Evolutionary conservation across 2,797 vertebrate species (phyloP).

Genomic region (Semotilus atromaculatus): DNA sequence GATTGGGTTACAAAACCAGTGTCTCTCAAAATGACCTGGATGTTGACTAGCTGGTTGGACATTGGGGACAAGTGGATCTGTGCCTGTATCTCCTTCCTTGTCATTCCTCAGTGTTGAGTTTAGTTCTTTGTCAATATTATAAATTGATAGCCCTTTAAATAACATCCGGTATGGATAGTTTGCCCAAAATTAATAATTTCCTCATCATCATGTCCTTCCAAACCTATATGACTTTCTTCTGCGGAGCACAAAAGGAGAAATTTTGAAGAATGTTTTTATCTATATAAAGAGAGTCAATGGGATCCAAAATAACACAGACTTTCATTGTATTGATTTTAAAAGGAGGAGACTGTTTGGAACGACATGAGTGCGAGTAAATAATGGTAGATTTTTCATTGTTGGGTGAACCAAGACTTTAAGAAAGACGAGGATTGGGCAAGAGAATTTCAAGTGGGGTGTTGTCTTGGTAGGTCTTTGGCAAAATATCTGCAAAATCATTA

Average conservation of each 20-base stretch:
- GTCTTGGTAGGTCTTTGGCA: neutral
- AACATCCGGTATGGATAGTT: neutral
- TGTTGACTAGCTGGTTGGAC: neutral
- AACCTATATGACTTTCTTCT: neutral
- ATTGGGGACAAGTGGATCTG: neutral
- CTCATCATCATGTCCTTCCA: neutral
- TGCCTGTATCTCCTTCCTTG: neutral
- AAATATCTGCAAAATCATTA: neutral
- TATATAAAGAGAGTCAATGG: neutral
- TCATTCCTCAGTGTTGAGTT: neutral
- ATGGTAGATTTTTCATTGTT: neutral
- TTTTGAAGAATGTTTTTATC: neutral
- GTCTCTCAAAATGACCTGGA: neutral
- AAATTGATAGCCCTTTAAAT: neutral
- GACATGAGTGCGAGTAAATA: no score
- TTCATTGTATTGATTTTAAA: neutral
- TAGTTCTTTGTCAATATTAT: neutral
- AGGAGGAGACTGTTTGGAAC: neutral
- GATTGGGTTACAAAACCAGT: conserved; percentile 17
- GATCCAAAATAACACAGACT: neutral
- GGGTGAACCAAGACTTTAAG: neutral
- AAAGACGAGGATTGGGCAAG: neutral
- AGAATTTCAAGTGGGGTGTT: neutral
- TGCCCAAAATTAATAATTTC: neutral
- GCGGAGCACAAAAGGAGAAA: neutral